phyloP scores from a whole-genome alignment of 2,888 invertebrate genomes.

The Pycnomerus fuliginosus region DNA sequence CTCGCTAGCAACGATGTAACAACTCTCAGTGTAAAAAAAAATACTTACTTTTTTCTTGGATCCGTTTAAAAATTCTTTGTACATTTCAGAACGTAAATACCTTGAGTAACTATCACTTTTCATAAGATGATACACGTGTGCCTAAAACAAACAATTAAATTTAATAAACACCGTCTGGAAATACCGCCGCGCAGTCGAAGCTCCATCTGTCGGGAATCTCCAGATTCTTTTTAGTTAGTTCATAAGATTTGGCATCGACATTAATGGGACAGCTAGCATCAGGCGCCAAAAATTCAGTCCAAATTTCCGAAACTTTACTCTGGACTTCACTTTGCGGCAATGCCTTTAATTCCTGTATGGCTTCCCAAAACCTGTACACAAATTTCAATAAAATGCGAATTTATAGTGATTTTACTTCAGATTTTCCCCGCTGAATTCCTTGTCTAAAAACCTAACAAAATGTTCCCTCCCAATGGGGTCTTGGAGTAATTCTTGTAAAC shows the following conservation, averaged over 20 bases:
- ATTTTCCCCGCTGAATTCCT: conserved; percentile 99
- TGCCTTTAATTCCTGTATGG: conserved; percentile 88
- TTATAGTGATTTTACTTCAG: conserved; percentile 68
- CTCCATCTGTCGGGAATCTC: conserved; percentile 87
- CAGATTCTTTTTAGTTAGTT: conserved; percentile 78
- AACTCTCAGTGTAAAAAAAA: no score
- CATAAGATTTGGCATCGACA: conserved; percentile 90
- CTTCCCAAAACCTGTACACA: conserved; percentile 83
- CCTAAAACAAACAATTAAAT: conserved; percentile 58
- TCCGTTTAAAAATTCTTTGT: conserved; percentile 94
- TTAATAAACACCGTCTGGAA: conserved; percentile 4
- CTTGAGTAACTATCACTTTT: conserved; percentile 98
- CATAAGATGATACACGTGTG: conserved; percentile 99
- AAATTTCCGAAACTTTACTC: conserved; percentile 79
- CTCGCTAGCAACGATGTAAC: no score
- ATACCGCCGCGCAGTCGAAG: conserved; percentile 95
- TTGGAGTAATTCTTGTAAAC: conserved; percentile 88
- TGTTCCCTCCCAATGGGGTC: conserved; percentile 97
- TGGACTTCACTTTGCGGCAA: conserved; percentile 84
- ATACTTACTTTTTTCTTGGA: conserved; percentile 90
- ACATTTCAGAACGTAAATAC: conserved; percentile 97
- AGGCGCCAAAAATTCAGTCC: conserved; percentile 89
- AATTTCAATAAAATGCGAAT: conserved; percentile 18
- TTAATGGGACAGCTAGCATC: conserved; percentile 97
- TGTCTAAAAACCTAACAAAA: conserved; percentile 92